Percentiles rank a stretch among this genome's conserved stretches.
phyloP scores from a whole-genome alignment of 1,140 invertebrate genomes.

The Micrasema minimum region DNA sequence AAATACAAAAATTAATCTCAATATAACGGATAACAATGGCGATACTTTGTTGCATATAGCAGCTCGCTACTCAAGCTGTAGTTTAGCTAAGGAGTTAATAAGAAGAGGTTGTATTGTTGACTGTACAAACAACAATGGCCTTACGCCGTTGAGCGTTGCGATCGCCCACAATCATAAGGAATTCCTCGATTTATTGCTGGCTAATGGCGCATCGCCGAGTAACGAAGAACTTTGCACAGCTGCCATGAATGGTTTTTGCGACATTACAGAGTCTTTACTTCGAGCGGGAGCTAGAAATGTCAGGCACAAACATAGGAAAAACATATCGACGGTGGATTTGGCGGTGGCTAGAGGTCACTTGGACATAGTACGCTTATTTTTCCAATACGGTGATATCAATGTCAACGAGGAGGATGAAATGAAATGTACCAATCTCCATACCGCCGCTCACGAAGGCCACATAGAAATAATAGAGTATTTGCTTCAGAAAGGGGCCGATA shows the following conservation, averaged over 20 bases:
- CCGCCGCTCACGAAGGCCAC: background rate
- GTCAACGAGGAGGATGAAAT: background rate
- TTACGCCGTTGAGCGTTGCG: background rate
- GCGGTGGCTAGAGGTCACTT: background rate
- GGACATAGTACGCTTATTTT: background rate
- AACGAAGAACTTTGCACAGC: background rate
- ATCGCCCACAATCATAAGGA: background rate
- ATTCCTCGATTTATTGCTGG: conserved; percentile 6
- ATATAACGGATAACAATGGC: background rate
- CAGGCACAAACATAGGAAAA: background rate
- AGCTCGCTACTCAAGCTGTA: background rate
- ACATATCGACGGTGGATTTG: background rate
- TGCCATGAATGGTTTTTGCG: background rate
- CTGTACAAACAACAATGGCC: background rate
- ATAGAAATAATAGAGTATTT: background rate
- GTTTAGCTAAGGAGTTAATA: background rate
- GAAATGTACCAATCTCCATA: conserved; percentile 1
- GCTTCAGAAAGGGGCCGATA: background rate
- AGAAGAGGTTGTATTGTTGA: conserved; percentile 1
- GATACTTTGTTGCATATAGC: conserved; percentile 4
- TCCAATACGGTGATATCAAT: background rate
- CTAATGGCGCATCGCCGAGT: background rate
- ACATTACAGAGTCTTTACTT: background rate
- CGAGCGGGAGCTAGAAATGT: background rate
- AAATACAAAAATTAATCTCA: background rate